Evolutionary conservation across 37 sponge, comb jelly and placozoan species (phyloP).

Genomic region (Aphrocallistes beatrix): DNA sequence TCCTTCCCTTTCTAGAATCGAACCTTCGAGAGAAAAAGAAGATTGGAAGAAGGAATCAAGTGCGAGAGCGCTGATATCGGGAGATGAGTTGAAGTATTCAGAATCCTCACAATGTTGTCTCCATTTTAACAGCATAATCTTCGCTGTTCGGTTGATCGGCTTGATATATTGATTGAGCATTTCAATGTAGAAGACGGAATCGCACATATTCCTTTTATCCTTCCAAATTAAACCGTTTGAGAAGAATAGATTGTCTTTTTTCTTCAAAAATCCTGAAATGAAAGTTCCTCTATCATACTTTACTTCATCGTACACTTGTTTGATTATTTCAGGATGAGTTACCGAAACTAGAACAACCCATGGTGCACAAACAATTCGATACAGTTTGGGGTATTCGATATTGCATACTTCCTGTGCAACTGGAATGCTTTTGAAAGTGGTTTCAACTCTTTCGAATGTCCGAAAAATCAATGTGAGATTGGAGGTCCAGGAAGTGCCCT

Average conservation of each 20-base stretch:
- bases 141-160: not conserved
- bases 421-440: not conserved
- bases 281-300: not conserved
- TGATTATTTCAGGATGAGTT: not conserved
- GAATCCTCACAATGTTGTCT: not conserved
- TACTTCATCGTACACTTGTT: not conserved
- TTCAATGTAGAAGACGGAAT: not conserved
- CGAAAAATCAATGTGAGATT: not conserved
- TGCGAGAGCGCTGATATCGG: not conserved
- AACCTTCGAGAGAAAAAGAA: not conserved
- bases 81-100: not conserved
- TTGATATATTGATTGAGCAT: not conserved
- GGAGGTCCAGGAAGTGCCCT: not conserved
- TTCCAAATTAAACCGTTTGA: not conserved
- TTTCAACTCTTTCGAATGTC: not conserved
- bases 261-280: not conserved
- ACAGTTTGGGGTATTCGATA: not conserved
- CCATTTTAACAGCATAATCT: not conserved
- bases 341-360: not conserved
- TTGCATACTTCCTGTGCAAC: not conserved
- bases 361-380: not conserved
- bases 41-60: slow-evolving; percentile 2
- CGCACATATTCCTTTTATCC: not conserved
- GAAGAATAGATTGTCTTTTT: not conserved
- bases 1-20: not conserved